Conservation (phyloP, 2,113 vertebrate species). For the Falco punctatus region DNA sequence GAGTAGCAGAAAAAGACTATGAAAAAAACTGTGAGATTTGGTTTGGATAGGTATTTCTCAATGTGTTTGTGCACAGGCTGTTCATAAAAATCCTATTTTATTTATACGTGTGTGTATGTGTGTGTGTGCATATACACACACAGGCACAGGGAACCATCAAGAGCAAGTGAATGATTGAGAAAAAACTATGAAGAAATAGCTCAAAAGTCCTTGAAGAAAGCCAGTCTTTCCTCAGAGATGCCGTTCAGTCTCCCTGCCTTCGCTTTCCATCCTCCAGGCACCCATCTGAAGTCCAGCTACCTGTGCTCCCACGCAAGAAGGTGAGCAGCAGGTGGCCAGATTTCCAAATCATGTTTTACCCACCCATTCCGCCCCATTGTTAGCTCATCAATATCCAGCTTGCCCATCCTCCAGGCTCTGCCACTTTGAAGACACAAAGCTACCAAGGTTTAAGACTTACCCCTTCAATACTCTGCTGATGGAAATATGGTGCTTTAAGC, state of each 20-base stretch:
- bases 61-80: background rate
- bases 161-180: background rate
- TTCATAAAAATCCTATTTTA: background rate
- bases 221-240: background rate
- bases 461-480: background rate
- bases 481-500: background rate
- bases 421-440: background rate
- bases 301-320: accelerated
- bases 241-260: background rate
- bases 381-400: background rate
- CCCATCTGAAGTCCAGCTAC: background rate
- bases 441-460: background rate
- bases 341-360: background rate
- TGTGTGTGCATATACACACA: background rate
- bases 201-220: background rate
- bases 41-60: background rate
- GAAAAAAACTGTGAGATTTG: background rate
- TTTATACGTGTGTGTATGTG: background rate
- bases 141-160: background rate
- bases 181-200: background rate
- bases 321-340: background rate
- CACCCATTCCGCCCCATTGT: background rate
- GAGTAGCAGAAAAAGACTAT: background rate
- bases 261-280: background rate
- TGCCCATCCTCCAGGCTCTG: background rate